Conservation (phyloP, 2,113 vertebrate species). For the Corythornis madagascariensis region DNA sequence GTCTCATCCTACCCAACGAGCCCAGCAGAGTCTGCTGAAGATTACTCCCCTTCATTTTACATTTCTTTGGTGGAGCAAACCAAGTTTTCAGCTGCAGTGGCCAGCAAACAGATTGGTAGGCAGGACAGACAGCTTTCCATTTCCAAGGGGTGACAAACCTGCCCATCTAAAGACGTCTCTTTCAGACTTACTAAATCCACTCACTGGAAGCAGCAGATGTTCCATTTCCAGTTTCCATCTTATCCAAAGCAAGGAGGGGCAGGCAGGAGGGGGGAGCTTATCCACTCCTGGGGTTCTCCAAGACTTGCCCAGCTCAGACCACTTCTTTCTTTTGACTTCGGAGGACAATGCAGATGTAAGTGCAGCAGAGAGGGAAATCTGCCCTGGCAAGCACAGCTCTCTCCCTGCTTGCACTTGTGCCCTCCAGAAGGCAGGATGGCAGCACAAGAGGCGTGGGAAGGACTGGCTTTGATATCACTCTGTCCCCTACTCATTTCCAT, state of each 20-base stretch:
- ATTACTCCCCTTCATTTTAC: neutral
- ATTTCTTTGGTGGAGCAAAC: neutral
- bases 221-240: conserved; percentile 9
- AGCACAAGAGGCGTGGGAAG: neutral
- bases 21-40: neutral
- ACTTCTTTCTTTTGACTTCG: neutral
- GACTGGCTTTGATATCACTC: neutral
- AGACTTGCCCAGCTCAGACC: conserved; percentile 43
- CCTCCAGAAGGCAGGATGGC: neutral
- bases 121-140: neutral
- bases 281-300: neutral
- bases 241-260: neutral
- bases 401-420: neutral
- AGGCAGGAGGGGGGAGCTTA: neutral
- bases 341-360: conserved; percentile 31
- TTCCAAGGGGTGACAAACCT: neutral
- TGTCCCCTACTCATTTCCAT: neutral
- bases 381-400: neutral
- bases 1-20: neutral
- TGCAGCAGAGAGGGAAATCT: neutral
- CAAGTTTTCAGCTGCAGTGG: conserved; percentile 5
- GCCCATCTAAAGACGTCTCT: neutral
- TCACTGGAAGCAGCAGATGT: conserved; percentile 30
- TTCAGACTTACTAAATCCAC: neutral
- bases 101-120: neutral